Evolutionary conservation across 2,888 invertebrate genomes (phyloP).

Genomic region (Folsomia manolachei): DNA sequence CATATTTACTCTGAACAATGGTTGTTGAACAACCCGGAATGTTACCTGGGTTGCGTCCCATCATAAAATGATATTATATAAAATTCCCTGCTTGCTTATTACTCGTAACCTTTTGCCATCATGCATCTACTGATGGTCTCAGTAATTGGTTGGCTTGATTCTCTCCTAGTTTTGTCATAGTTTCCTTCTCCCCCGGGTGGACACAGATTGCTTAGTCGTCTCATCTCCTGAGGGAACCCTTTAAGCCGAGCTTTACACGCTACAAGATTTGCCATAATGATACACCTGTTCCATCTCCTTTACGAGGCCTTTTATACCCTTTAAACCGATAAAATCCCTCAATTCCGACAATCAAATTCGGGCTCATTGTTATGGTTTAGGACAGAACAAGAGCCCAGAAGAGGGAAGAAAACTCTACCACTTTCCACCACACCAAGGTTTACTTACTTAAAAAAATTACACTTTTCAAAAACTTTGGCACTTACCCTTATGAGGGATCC

Average conservation of each 20-base stretch:
- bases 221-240: constrained; percentile 13
- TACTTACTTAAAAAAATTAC: background rate
- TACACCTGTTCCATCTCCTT: constrained; percentile 13
- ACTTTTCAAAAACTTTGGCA: background rate
- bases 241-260: constrained; percentile 5
- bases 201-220: background rate
- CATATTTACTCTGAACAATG: too few species aligned
- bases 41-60: too few species aligned
- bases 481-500: background rate
- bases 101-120: too few species aligned
- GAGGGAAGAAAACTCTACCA: background rate
- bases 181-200: background rate
- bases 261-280: constrained; percentile 17
- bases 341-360: constrained; percentile 11
- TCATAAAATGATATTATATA: too few species aligned
- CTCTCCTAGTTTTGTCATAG: too few species aligned
- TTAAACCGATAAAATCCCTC: constrained; percentile 14
- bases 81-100: too few species aligned
- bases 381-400: background rate
- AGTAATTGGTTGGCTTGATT: too few species aligned
- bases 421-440: background rate
- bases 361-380: constrained; percentile 11
- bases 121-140: too few species aligned
- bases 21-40: too few species aligned
- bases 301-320: constrained; percentile 3